Conservation (phyloP, 2,797 vertebrate genomes). For the Spondyliosoma cantharus region DNA sequence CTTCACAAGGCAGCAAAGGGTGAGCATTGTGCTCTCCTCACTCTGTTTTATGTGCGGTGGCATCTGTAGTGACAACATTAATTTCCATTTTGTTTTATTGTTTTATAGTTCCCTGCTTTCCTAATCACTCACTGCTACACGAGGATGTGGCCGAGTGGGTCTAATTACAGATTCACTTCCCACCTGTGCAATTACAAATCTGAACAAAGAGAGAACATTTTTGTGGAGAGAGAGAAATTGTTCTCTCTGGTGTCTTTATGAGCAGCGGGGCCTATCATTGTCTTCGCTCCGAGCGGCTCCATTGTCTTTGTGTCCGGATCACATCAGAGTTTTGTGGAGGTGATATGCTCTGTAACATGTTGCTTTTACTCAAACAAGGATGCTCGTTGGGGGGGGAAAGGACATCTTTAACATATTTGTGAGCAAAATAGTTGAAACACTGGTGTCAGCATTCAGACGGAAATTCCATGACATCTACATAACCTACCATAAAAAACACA, state of each 20-base stretch:
- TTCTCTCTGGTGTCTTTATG: constrained; percentile 34
- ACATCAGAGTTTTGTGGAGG: constrained; percentile 44
- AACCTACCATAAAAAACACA: constrained; percentile 67
- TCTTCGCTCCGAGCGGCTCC: constrained; percentile 40
- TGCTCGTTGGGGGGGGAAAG: constrained; percentile 24
- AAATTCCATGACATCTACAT: constrained; percentile 52
- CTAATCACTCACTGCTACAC: constrained; percentile 56
- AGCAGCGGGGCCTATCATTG: constrained; percentile 45
- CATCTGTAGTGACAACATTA: constrained; percentile 46
- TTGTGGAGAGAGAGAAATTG: constrained; percentile 27
- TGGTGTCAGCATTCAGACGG: constrained; percentile 46
- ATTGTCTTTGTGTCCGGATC: constrained; percentile 42
- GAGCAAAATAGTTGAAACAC: constrained; percentile 52
- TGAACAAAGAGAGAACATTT: constrained; percentile 42
- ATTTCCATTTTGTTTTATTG: constrained; percentile 59
- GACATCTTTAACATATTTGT: constrained; percentile 63
- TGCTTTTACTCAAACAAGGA: constrained; percentile 55
- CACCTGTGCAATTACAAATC: constrained; percentile 64
- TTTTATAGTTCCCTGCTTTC: constrained; percentile 42
- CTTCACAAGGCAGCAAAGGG: neutral
- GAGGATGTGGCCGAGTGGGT: constrained; percentile 46
- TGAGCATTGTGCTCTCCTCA: constrained; percentile 24
- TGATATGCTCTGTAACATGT: constrained; percentile 44
- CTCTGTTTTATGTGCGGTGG: constrained; percentile 33
- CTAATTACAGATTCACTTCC: constrained; percentile 56